Evolutionary conservation across 2,113 vertebrate genomes (phyloP).

Genomic region (Corythoichthys haematopterus): DNA sequence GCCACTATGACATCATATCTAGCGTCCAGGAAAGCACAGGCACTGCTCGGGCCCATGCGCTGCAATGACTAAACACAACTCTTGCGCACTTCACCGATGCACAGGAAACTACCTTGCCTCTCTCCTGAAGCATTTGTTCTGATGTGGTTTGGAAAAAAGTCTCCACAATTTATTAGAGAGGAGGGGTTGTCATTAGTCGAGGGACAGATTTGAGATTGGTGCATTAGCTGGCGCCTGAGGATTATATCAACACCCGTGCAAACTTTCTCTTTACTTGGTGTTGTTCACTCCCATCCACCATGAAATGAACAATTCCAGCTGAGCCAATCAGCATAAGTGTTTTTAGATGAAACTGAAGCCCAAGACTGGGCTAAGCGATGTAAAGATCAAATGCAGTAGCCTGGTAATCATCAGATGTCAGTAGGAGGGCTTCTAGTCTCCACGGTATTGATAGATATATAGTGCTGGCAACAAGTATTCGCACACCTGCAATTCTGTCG

Average conservation of each 20-base stretch:
- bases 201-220: constrained; percentile 43
- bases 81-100: constrained; percentile 5
- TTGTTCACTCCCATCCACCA: constrained; percentile 55
- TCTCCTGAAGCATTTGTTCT: constrained; percentile 20
- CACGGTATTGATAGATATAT: constrained; percentile 24
- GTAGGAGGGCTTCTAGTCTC: constrained; percentile 41
- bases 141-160: constrained; percentile 38
- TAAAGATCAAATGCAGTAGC: constrained; percentile 33
- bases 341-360: constrained; percentile 54
- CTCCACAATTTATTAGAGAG: constrained; percentile 33
- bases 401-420: constrained; percentile 44
- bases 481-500: no score
- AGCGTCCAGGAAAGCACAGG: not conserved
- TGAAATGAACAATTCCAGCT: constrained; percentile 68
- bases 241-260: constrained; percentile 31
- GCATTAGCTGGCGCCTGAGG: constrained; percentile 45
- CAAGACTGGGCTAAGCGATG: constrained; percentile 51
- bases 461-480: no score
- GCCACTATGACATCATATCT: constrained; percentile 5
- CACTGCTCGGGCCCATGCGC: not conserved
- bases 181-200: constrained; percentile 44
- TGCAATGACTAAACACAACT: constrained; percentile 3
- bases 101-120: constrained; percentile 18
- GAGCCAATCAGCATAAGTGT: constrained; percentile 50
- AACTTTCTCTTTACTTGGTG: constrained; percentile 23